Evolutionary conservation across 2,888 invertebrate genomes (phyloP).

Genomic region (Apodemia hepburni): DNA sequence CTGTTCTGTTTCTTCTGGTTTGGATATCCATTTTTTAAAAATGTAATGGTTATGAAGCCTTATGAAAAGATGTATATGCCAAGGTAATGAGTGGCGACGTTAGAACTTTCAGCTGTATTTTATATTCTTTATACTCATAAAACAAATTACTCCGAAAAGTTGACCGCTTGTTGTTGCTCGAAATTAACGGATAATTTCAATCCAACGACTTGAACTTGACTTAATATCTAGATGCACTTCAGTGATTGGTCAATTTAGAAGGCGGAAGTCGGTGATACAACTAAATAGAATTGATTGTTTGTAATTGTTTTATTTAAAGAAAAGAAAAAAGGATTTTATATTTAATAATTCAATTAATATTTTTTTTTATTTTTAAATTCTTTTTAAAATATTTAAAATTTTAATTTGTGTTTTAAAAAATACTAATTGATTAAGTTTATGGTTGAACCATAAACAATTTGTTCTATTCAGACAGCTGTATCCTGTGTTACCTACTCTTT

Average conservation of each 20-base stretch:
- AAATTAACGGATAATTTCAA: constrained; percentile 36
- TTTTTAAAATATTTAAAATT: background rate
- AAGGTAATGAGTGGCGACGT: background rate
- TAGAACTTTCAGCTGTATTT: background rate
- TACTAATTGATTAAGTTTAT: background rate
- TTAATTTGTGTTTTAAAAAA: background rate
- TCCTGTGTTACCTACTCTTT: background rate
- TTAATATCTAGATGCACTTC: constrained; percentile 10
- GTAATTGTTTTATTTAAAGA: background rate
- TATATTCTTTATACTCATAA: background rate
- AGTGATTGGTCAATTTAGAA: constrained; percentile 30
- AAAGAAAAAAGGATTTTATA: no score
- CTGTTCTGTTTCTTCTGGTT: constrained; percentile 52
- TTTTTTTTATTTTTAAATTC: no score
- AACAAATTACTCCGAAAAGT: background rate
- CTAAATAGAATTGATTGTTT: background rate
- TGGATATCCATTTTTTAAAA: constrained; percentile 52
- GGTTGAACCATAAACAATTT: background rate
- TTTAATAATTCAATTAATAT: no score
- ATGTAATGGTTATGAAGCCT: background rate
- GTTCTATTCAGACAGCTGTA: background rate
- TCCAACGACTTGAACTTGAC: constrained; percentile 20
- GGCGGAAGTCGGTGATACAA: constrained; percentile 25
- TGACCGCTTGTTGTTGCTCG: constrained; percentile 20
- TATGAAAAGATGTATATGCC: background rate